These are phyloP conservation scores for Lonchura striata DNA, from an alignment of 2,113 vertebrate species.

Conservation along the genomic window DNA sequence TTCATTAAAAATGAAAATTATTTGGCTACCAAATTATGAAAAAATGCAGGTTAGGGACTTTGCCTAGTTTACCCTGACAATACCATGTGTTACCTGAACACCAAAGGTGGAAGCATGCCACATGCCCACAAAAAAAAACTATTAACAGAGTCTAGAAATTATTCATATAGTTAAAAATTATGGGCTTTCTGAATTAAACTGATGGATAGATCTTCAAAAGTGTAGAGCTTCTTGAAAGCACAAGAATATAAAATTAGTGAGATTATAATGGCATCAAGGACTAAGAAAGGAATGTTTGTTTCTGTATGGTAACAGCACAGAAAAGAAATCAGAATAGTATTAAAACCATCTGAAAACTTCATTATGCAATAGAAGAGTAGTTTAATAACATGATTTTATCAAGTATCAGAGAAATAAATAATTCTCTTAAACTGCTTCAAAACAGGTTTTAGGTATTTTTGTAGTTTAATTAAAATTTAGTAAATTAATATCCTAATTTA, in stretches of 20 bases:
- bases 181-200: background rate
- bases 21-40: background rate
- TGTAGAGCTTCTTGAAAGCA: background rate
- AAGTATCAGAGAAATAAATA: background rate
- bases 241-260: background rate
- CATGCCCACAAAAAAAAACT: background rate
- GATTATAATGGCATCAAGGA: background rate
- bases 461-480: background rate
- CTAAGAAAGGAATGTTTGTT: background rate
- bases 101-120: accelerated
- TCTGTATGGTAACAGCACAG: background rate
- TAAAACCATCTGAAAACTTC: background rate
- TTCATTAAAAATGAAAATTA: background rate
- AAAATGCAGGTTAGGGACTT: background rate
- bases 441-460: background rate
- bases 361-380: background rate
- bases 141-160: background rate
- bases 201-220: background rate
- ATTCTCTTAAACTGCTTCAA: background rate
- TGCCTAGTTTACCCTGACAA: background rate
- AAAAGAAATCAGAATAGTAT: background rate
- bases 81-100: background rate
- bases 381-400: background rate
- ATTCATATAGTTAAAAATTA: background rate
- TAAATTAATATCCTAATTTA: background rate